These are phyloP conservation scores for Coreoperca whiteheadi DNA, from an alignment of 2,113 vertebrate genomes.

Conservation along the genomic window DNA sequence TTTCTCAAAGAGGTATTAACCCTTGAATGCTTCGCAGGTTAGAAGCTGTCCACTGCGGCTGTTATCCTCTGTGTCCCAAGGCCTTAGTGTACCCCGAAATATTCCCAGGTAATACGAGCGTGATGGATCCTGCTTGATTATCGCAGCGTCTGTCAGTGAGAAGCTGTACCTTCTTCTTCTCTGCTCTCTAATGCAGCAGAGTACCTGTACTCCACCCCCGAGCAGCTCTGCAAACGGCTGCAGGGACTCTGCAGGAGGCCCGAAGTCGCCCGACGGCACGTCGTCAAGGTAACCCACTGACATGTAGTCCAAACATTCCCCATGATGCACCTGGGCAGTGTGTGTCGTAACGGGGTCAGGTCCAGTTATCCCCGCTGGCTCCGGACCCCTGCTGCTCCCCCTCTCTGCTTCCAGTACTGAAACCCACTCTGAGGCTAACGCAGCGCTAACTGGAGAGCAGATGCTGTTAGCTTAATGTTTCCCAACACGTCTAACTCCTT, in stretches of 20 bases:
- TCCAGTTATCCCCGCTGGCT: background rate
- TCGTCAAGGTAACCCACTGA: conserved; percentile 87
- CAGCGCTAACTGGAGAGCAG: too few relatives aligned
- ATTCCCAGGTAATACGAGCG: conserved; percentile 89
- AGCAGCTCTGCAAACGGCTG: conserved; percentile 94
- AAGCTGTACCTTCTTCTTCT: conserved; percentile 1
- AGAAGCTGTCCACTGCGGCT: conserved; percentile 95
- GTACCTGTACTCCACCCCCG: conserved; percentile 98
- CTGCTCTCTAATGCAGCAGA: conserved; percentile 80
- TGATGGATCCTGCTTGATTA: too few relatives aligned
- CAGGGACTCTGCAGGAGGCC: conserved; percentile 92
- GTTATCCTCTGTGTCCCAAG: conserved; percentile 94
- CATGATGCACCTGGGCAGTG: background rate
- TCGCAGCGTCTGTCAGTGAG: background rate
- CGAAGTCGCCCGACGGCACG: conserved; percentile 87
- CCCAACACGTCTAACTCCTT: background rate
- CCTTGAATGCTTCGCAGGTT: conserved; percentile 82
- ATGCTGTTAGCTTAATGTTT: background rate
- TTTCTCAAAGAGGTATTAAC: too few relatives aligned
- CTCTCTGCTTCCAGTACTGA: too few relatives aligned
- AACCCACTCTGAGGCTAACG: too few relatives aligned
- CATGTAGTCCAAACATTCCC: background rate
- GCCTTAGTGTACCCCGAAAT: conserved; percentile 95
- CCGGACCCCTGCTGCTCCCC: too few relatives aligned
- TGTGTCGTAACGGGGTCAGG: background rate